Evolutionary conservation across 2,797 vertebrate genomes (phyloP).

Genomic region (Onychomys leucogaster): DNA sequence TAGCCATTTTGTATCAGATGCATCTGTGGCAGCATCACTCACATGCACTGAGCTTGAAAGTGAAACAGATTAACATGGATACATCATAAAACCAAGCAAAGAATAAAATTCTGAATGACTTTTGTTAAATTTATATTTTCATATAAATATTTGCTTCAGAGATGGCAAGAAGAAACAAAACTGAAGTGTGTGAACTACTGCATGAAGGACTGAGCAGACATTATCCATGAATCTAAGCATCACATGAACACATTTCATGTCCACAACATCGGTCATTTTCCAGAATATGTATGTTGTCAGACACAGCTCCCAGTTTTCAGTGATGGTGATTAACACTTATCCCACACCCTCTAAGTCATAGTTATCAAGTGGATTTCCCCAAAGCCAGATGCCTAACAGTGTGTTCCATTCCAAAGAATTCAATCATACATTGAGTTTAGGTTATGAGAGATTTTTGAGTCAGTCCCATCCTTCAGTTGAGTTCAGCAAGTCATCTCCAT

Average conservation of each 20-base stretch:
- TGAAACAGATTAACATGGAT: not conserved
- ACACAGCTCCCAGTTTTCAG: too few species aligned
- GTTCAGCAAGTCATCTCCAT: not conserved
- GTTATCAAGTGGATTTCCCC: not conserved
- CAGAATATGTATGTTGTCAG: not conserved
- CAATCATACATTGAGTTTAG: not conserved
- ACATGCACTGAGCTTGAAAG: not conserved
- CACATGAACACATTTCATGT: accelerated
- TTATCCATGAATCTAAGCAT: not conserved
- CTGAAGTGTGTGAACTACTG: too few species aligned
- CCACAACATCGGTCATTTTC: too few species aligned
- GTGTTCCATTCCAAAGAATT: not conserved
- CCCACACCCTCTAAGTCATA: not conserved
- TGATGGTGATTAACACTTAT: not conserved
- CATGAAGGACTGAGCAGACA: not conserved
- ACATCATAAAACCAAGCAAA: not conserved
- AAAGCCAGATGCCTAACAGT: not conserved
- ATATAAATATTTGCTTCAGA: not conserved
- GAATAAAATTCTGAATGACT: not conserved
- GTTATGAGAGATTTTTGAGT: not conserved
- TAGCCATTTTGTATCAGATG: not conserved
- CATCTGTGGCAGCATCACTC: not conserved
- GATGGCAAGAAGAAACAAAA: not conserved
- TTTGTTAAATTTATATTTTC: conserved; percentile 24
- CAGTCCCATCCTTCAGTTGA: not conserved